Evolutionary conservation across 2,888 invertebrate genomes (phyloP).

Genomic region (Spatulosminthurus flaviceps): DNA sequence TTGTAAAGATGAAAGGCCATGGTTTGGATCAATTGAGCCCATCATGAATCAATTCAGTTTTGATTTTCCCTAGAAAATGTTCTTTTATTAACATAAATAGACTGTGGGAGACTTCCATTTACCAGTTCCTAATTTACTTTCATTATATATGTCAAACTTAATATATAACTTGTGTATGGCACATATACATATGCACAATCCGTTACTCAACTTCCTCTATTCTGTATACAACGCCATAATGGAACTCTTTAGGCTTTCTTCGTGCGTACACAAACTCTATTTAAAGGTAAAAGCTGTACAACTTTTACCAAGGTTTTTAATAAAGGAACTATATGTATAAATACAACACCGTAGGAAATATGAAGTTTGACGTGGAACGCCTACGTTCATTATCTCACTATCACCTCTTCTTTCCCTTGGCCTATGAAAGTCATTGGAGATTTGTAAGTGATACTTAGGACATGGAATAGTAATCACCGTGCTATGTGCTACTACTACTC

Average conservation of each 20-base stretch:
- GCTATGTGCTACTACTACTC: neutral
- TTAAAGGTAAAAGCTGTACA: too few species aligned
- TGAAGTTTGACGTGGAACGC: neutral
- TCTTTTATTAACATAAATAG: slow-evolving; percentile 5
- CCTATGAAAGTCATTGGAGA: neutral
- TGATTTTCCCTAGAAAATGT: neutral
- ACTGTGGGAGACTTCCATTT: slow-evolving; percentile 1
- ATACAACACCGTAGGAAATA: too few species aligned
- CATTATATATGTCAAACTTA: too few species aligned
- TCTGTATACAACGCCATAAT: neutral
- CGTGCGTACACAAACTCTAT: too few species aligned
- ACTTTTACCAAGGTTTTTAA: too few species aligned
- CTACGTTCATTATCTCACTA: slow-evolving; percentile 2
- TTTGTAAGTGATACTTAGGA: neutral
- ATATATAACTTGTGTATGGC: too few species aligned
- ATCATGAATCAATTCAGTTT: neutral
- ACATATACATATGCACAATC: neutral
- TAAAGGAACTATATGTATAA: too few species aligned
- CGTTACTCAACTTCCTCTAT: neutral
- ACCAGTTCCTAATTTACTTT: slow-evolving; percentile 7
- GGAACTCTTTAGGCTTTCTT: too few species aligned
- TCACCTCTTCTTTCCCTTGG: neutral
- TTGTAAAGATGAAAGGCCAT: neutral
- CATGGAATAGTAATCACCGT: neutral
- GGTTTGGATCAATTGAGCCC: neutral